Evolutionary conservation across 2,888 invertebrate genomes (phyloP).

Genomic region (Ceriagrion tenellum): DNA sequence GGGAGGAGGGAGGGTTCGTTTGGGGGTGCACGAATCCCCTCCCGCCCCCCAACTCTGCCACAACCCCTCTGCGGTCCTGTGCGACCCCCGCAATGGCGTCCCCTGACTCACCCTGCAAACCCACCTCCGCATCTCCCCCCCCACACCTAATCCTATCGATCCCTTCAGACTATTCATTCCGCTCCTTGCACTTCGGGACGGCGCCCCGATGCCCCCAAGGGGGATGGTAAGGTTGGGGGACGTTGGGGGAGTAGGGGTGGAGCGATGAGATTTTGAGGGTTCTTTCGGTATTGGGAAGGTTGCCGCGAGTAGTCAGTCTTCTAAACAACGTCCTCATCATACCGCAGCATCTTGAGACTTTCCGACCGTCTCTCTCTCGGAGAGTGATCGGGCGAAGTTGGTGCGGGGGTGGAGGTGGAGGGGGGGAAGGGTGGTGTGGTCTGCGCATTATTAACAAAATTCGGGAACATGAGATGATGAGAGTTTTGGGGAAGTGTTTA

Average conservation of each 20-base stretch:
- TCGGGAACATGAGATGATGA: background rate
- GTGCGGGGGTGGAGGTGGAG: background rate
- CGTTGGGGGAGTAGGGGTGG: background rate
- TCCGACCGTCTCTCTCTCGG: background rate
- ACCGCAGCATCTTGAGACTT: background rate
- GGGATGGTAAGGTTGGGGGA: background rate
- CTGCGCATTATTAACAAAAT: background rate
- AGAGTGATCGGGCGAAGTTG: background rate
- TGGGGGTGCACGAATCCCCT: background rate
- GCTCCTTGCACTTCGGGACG: slow-evolving; percentile 33
- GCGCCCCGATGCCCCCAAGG: slow-evolving; percentile 7
- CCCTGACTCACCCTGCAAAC: background rate
- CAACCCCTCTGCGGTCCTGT: background rate
- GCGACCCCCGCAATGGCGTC: background rate
- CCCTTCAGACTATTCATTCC: slow-evolving; percentile 24
- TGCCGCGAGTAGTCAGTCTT: background rate
- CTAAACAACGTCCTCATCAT: background rate
- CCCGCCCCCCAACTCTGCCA: background rate
- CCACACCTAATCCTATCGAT: background rate
- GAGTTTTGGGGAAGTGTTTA: background rate
- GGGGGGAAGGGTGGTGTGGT: background rate
- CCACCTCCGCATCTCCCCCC: background rate
- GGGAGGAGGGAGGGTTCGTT: background rate
- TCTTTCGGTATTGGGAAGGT: background rate
- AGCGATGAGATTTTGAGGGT: background rate